These are phyloP conservation scores for Meloidogyne exigua DNA, from an alignment of 1,140 invertebrate species.

Conservation along the genomic window DNA sequence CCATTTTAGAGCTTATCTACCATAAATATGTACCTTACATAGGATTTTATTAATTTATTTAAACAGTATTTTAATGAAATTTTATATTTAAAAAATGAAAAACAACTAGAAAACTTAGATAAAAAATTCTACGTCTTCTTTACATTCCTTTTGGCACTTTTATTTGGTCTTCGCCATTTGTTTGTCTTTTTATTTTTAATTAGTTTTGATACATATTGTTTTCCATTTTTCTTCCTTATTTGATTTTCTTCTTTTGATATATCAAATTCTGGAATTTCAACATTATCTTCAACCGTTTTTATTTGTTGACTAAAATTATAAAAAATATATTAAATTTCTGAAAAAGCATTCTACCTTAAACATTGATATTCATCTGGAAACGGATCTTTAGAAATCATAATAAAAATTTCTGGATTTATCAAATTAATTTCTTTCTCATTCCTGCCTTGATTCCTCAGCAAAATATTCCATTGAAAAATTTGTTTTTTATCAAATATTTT, in stretches of 20 bases:
- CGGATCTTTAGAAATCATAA: constrained; percentile 27
- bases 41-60: no score
- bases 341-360: not conserved
- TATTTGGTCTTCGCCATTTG: constrained; percentile 14
- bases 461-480: constrained; percentile 30
- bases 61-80: not conserved
- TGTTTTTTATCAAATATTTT: not conserved
- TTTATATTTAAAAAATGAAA: not conserved
- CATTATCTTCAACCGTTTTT: not conserved
- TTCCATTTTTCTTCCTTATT: not conserved
- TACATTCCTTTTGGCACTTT: not conserved
- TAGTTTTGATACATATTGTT: not conserved
- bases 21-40: no score
- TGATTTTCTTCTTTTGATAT: not conserved
- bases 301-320: not conserved
- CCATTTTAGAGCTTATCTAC: no score
- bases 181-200: constrained; percentile 1
- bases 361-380: constrained; percentile 16
- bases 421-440: constrained; percentile 24
- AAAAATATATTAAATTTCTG: not conserved
- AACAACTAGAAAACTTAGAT: not conserved
- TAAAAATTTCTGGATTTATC: constrained; percentile 22
- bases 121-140: not conserved
- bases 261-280: not conserved
- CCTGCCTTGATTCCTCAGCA: not conserved